phyloP scores from a whole-genome alignment of 2,888 invertebrate species.

The Neuroscelio doddi region DNA sequence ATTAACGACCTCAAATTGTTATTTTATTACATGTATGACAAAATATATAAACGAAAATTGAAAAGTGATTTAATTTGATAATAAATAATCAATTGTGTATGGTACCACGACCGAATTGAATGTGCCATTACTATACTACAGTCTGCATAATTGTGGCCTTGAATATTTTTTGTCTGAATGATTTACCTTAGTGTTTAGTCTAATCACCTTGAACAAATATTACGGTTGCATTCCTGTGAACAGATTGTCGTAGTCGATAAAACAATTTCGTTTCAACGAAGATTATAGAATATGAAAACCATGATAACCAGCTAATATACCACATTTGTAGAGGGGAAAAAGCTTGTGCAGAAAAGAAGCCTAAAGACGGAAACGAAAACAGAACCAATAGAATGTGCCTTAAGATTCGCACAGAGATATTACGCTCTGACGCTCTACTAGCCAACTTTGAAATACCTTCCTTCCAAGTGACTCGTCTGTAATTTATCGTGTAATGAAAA shows the following conservation, averaged over 20 bases:
- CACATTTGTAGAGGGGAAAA: slow-evolving; percentile 19
- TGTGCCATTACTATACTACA: neutral
- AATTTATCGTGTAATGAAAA: slow-evolving; percentile 45
- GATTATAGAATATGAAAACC: too few relatives aligned
- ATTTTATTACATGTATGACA: too few relatives aligned
- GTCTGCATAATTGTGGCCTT: too few relatives aligned
- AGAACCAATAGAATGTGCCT: slow-evolving; percentile 37
- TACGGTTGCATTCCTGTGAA: neutral
- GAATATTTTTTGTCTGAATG: too few relatives aligned
- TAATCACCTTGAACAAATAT: neutral
- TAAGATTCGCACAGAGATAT: slow-evolving; percentile 52
- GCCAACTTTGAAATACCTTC: slow-evolving; percentile 58
- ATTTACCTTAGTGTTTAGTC: too few relatives aligned
- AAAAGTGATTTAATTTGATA: neutral
- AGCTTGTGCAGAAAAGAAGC: slow-evolving; percentile 29
- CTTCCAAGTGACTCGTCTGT: slow-evolving; percentile 54
- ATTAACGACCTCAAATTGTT: too few relatives aligned
- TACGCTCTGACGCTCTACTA: slow-evolving; percentile 62
- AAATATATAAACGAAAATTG: too few relatives aligned
- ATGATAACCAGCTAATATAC: too few relatives aligned
- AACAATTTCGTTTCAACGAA: too few relatives aligned
- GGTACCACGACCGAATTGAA: neutral
- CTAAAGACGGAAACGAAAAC: slow-evolving; percentile 44
- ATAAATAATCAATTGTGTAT: neutral
- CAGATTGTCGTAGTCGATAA: neutral